These are phyloP conservation scores for Daktulosphaira vitifoliae DNA, from an alignment of 1,140 invertebrate genomes.

Conservation along the genomic window DNA sequence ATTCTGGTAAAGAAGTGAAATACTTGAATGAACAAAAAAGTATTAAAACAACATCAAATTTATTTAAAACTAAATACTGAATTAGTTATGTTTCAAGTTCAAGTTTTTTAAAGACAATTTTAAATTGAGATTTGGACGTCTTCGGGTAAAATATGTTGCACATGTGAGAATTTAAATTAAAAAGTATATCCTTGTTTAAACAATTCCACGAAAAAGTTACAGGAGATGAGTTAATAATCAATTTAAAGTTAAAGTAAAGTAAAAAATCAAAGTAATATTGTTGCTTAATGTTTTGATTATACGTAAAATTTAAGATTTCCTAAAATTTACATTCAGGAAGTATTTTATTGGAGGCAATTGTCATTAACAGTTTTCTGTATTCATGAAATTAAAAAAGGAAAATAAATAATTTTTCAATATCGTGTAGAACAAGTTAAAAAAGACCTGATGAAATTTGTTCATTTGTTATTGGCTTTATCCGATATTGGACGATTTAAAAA, in stretches of 20 bases:
- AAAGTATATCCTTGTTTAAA: conserved; percentile 32
- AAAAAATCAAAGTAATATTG: conserved; percentile 34
- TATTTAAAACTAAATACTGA: not conserved
- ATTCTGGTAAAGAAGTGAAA: too few relatives aligned
- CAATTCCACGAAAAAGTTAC: conserved; percentile 39
- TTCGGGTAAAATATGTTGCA: conserved; percentile 35
- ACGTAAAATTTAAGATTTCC: conserved; percentile 41
- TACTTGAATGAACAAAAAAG: too few relatives aligned
- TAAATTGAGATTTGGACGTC: conserved; percentile 36
- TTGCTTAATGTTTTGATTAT: conserved; percentile 41
- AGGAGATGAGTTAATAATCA: conserved; percentile 38
- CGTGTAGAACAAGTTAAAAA: conserved; percentile 38
- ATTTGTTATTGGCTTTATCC: conserved; percentile 30
- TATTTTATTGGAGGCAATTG: conserved; percentile 40
- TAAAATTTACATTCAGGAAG: conserved; percentile 37
- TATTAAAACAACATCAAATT: too few relatives aligned
- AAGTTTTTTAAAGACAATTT: conserved; percentile 37
- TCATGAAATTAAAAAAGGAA: conserved; percentile 39
- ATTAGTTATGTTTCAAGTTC: not conserved
- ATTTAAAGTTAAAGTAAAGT: conserved; percentile 38
- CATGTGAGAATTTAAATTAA: conserved; percentile 27
- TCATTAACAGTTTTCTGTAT: conserved; percentile 40
- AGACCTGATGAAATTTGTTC: conserved; percentile 40
- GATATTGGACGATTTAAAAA: conserved; percentile 31
- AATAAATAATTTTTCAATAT: conserved; percentile 38